Percentiles rank a stretch among this genome's conserved stretches.
Evolutionary conservation across 64 coral and sea anemone genomes (phyloP).

Genomic region (Acropora yongei): DNA sequence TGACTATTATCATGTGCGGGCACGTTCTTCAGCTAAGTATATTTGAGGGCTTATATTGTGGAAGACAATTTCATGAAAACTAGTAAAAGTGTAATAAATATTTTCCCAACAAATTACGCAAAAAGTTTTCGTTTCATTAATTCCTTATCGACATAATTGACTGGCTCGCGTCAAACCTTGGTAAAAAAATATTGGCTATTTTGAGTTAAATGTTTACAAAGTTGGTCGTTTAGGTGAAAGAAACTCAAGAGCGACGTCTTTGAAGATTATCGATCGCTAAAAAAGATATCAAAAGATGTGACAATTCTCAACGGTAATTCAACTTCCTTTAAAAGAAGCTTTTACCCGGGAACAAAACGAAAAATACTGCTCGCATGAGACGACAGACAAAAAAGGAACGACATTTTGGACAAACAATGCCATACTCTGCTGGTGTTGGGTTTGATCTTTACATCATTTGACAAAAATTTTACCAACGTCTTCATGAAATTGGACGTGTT

Average conservation of each 20-base stretch:
- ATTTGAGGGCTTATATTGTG: no score
- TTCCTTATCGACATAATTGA: slow-evolving; percentile 2
- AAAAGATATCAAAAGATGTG: not conserved
- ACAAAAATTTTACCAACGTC: not conserved
- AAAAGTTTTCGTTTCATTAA: not conserved
- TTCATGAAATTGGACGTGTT: not conserved
- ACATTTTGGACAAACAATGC: not conserved
- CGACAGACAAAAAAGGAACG: not conserved
- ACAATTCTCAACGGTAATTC: not conserved
- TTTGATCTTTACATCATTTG: not conserved
- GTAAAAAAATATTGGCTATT: not conserved
- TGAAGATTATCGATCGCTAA: not conserved
- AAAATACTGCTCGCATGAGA: not conserved
- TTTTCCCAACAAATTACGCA: no score
- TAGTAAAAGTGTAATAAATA: no score
- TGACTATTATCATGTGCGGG: not conserved
- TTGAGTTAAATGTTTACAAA: not conserved
- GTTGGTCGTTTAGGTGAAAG: not conserved
- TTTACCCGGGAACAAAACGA: no score
- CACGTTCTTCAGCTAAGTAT: not conserved
- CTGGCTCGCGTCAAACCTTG: not conserved
- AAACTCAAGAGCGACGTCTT: not conserved
- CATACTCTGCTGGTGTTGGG: not conserved
- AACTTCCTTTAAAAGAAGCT: no score
- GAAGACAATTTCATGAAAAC: not conserved